These are phyloP conservation scores for Shargacucullia verbasci DNA, from an alignment of 2,888 invertebrate genomes.

Conservation along the genomic window DNA sequence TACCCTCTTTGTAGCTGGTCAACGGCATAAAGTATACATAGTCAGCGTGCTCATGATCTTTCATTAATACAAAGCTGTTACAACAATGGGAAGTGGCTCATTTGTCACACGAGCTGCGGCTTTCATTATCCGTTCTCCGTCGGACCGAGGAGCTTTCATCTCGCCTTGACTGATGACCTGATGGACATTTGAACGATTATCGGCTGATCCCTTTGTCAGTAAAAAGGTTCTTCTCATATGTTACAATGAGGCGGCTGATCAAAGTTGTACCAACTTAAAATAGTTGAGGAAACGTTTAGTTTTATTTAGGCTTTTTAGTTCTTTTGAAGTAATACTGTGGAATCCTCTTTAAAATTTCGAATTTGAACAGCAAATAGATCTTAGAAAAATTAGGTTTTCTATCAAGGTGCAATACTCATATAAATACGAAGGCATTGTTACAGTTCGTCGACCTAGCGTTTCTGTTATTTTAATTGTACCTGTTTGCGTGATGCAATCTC, in stretches of 20 bases:
- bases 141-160: conserved; percentile 73
- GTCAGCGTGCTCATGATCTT: conserved; percentile 66
- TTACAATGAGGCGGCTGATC: conserved; percentile 79
- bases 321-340: not conserved
- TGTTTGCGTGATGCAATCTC: conserved; percentile 72
- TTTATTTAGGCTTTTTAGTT: conserved; percentile 11
- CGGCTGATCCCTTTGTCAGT: conserved; percentile 79
- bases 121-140: conserved; percentile 63
- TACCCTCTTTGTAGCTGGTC: conserved; percentile 20
- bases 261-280: conserved; percentile 64
- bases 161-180: conserved; percentile 83
- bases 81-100: conserved; percentile 73
- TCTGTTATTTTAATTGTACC: conserved; percentile 67
- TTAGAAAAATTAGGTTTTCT: conserved; percentile 37
- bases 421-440: conserved; percentile 49
- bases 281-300: conserved; percentile 16
- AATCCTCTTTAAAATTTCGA: too few relatives aligned
- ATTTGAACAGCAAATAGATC: not conserved
- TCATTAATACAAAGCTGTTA: conserved; percentile 73
- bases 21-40: conserved; percentile 9
- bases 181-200: conserved; percentile 82
- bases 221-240: conserved; percentile 70
- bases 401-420: conserved; percentile 64
- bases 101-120: conserved; percentile 73
- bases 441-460: conserved; percentile 66